Base-by-base conservation (phyloP, 2,113 vertebrate species). In the Benitochromis conjunctus region DNA sequence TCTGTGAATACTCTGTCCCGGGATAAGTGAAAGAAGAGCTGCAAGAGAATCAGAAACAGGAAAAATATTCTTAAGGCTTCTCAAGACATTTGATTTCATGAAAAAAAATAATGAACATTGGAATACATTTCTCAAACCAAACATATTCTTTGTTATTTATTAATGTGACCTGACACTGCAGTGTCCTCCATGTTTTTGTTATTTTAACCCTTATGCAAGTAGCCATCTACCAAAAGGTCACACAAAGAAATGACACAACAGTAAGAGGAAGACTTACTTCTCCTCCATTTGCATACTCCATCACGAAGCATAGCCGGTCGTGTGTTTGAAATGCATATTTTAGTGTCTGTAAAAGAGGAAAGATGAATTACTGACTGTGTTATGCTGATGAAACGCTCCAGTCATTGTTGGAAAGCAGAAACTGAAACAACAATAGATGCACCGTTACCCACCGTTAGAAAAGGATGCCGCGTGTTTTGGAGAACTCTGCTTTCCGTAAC, bases 271-370 rank as follows among this genome's bases (percentile, higher is more conserved):
- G 26, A 89, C 93, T 81, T 92, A 99, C 98, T 96, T 99, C 98
- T 3, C 98, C 98, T 0, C 98, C 98, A 0, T 99, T 99, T 93
- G 98, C 98, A 0, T 99, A 99, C 79, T 99, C 98, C 98, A 99
- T 99, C 89, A 99, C 98, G 3, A 99, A 99, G 95, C 98, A 99
- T 58, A 99, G 96, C 5, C 98, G 96, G 92, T 99, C 98, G 0
- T 97, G 97, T 2, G 98, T 99, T 95, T 99, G 98, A 93, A 99
- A 99, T 53, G 98, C 98, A 1, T 99, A 99, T 88, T 99, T 99
- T 91, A 99, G 95, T 0, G 98, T 98, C 98, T 99, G 90, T 0
- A 9, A 74, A 71, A 6, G 34, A 66, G 14, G 66, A 5, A 57
- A 74, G 29, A 24, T 71, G 41, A 46, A 54, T 14, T 9, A 31